Conservation (phyloP, 2,113 vertebrate genomes). For the Hippocampus barbouri region DNA sequence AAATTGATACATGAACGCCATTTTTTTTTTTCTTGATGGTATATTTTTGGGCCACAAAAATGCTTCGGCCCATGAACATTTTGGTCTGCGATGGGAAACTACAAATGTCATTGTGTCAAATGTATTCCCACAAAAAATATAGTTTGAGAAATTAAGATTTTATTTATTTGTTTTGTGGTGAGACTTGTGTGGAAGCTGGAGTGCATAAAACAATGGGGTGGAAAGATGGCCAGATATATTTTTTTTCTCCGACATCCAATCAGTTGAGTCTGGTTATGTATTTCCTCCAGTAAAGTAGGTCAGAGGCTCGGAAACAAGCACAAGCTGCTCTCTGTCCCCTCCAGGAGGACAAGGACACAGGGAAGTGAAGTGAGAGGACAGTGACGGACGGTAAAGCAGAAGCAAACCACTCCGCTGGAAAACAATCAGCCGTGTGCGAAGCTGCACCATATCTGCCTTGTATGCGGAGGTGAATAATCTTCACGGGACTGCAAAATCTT, state of each 20-base stretch:
- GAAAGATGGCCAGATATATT: conserved; percentile 1
- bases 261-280: conserved; percentile 36
- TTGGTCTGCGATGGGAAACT: no score
- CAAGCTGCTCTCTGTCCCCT: conserved; percentile 61
- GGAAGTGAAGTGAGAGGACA: conserved; percentile 36
- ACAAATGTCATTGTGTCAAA: no score
- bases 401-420: conserved; percentile 39
- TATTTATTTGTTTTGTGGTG: not conserved
- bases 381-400: conserved; percentile 31
- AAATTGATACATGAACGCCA: no score
- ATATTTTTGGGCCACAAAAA: not conserved
- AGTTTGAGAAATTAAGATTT: no score
- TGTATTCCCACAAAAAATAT: no score
- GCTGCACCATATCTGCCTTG: not conserved
- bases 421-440: conserved; percentile 22
- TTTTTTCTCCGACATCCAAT: conserved; percentile 18
- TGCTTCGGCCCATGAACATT: not conserved
- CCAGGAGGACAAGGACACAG: conserved; percentile 41
- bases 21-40: not conserved
- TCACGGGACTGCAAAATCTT: not conserved
- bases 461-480: conserved; percentile 23
- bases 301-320: conserved; percentile 56
- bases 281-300: conserved; percentile 49
- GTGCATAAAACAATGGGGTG: not conserved
- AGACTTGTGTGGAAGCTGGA: not conserved